Evolutionary conservation across 2,113 vertebrate genomes (phyloP), one percentile per base, ranked within the genome.

Genomic region (Oophaga pumilio): DNA sequence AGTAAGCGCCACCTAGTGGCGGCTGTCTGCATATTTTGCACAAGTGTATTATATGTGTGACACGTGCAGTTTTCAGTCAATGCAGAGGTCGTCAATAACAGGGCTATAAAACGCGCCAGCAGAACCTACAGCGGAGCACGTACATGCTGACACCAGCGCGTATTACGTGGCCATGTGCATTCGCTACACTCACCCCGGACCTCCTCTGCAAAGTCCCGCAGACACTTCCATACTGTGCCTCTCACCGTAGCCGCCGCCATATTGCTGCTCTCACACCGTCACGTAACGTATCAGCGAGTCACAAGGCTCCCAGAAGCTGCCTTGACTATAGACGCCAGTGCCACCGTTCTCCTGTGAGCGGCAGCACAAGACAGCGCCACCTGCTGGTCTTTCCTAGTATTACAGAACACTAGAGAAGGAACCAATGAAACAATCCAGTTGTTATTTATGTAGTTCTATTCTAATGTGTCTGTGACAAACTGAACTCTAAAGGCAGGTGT

Each of bases 131-230:
- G 60, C 43, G 9, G 17, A 3, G 2, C 7, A 0, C 7, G 26
- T 43, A 73, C 26, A 1, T 33, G 6, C 17, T 18, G 13, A 8
- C 0, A 4, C 4, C 24, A 7, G 33, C 18, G 33, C 8, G 24
- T 43, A 69, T 2, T 2, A 62, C 15, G 6, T 7, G 13, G 26
- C 26, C n/a, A 69, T 69, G 2, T 6, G 7, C 8, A 28, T 9
- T 11, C n/a, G 18, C 53, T 56, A 56, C n/a, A 6, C 82, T 64
- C 43, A 85, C 74, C 84, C 22, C 84, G 22, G 43, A 78, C 84
- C 49, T 78, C 84, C 57, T 85, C 59, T 6, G 84, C 14, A 7
- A 85, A 64, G 33, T 43, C 52, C 74, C 77, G 57, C 57, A 85
- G 14, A 66, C 57, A 53, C 11, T 11, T 78, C 84, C 59, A 22